Conservation (phyloP, 2,888 invertebrate genomes). For the Prenolepis imparis region DNA sequence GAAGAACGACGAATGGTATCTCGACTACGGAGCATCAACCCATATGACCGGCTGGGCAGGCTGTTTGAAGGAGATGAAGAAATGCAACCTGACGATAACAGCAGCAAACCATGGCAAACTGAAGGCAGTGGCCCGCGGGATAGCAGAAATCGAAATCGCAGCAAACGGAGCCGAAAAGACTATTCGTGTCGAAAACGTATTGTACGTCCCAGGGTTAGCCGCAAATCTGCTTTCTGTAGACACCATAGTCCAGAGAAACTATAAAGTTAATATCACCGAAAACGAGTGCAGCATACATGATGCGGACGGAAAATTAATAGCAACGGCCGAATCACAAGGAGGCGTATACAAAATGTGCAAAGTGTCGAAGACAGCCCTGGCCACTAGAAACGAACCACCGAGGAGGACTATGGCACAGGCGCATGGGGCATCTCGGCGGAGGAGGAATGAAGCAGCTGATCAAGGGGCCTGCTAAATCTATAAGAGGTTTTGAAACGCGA, state of each 20-base stretch:
- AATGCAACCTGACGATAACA: constrained; percentile 7
- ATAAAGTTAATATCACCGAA: constrained; percentile 65
- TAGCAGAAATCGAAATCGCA: constrained; percentile 26
- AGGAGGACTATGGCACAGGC: constrained; percentile 63
- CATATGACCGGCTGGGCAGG: constrained; percentile 33
- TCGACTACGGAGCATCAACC: constrained; percentile 38
- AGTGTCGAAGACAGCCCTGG: constrained; percentile 3
- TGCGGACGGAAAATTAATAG: constrained; percentile 63
- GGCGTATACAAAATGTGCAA: constrained; percentile 44
- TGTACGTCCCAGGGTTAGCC: constrained; percentile 73
- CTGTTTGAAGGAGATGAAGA: not conserved
- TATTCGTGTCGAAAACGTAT: constrained; percentile 65
- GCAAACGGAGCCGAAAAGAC: constrained; percentile 12
- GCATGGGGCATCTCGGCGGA: constrained; percentile 69
- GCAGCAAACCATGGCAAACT: constrained; percentile 20
- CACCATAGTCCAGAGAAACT: not conserved
- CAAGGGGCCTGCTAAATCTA: constrained; percentile 58
- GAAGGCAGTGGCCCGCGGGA: constrained; percentile 46
- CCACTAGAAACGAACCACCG: not conserved
- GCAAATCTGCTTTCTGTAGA: constrained; percentile 76
- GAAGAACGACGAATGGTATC: constrained; percentile 30
- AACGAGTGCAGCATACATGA: constrained; percentile 70
- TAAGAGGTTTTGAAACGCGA: constrained; percentile 48
- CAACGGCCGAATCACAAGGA: constrained; percentile 23
- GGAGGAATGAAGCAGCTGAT: constrained; percentile 61